Percentiles rank a stretch among this genome's conserved stretches.
These are phyloP conservation scores for Ferdinandea cuprea DNA, from an alignment of 2,888 invertebrate species.

Conservation along the genomic window DNA sequence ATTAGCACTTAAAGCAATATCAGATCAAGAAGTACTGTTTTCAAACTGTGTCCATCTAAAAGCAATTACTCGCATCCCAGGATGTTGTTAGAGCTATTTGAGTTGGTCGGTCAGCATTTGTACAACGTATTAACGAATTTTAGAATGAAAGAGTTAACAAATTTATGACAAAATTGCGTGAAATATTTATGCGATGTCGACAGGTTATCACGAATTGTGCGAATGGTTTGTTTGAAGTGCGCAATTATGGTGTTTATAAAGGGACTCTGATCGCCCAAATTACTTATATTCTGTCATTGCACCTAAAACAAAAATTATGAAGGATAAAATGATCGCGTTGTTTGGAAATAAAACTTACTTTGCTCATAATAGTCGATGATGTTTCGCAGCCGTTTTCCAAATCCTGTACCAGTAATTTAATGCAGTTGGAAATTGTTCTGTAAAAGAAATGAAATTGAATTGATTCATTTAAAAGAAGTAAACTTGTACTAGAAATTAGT, in stretches of 20 bases:
- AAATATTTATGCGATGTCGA: conserved; percentile 97
- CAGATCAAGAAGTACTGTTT: conserved; percentile 95
- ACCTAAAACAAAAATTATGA: conserved; percentile 84
- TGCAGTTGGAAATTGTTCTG: conserved; percentile 92
- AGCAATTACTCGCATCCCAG: conserved; percentile 97
- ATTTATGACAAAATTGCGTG: conserved; percentile 98
- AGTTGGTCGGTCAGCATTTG: conserved; percentile 91
- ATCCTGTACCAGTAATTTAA: conserved; percentile 96
- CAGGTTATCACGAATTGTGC: conserved; percentile 94
- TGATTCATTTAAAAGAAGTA: too few relatives aligned
- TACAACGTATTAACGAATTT: conserved; percentile 96
- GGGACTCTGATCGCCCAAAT: conserved; percentile 98
- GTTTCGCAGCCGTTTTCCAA: conserved; percentile 97
- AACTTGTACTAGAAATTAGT: too few relatives aligned
- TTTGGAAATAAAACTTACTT: conserved; percentile 84
- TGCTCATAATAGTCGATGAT: conserved; percentile 95
- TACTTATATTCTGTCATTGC: conserved; percentile 95
- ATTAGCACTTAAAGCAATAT: conserved; percentile 93
- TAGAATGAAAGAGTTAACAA: conserved; percentile 97
- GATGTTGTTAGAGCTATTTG: conserved; percentile 82
- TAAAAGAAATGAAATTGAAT: neutral
- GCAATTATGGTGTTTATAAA: conserved; percentile 95
- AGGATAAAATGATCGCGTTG: neutral
- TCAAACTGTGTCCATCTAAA: conserved; percentile 96
- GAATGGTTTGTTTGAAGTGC: conserved; percentile 93